These are phyloP conservation scores for Noctua pronuba DNA, from an alignment of 2,888 invertebrate genomes.

Conservation along the genomic window DNA sequence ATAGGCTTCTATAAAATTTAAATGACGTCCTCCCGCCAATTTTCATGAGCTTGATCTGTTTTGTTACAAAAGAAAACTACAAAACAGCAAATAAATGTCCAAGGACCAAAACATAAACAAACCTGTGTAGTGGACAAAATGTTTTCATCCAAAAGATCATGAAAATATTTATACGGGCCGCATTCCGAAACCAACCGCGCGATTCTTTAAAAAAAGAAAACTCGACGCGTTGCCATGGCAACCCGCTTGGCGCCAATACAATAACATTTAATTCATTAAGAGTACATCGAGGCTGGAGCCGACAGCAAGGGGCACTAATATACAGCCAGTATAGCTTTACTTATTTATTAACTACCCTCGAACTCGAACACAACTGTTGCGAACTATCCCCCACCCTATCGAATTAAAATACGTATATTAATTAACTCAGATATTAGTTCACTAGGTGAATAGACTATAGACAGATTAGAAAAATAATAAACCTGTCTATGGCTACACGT, in stretches of 20 bases:
- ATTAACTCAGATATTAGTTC: slow-evolving; percentile 13
- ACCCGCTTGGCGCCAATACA: slow-evolving; percentile 41
- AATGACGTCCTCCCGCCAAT: not conserved
- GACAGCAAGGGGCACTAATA: slow-evolving; percentile 2
- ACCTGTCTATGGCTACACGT: not conserved
- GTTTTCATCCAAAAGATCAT: not conserved
- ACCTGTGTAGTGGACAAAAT: not conserved
- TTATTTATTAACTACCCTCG: slow-evolving; percentile 13
- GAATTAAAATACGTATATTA: slow-evolving; percentile 1
- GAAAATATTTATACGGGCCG: not conserved
- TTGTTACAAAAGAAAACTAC: not conserved
- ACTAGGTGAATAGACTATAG: slow-evolving; percentile 5
- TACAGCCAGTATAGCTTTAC: not conserved
- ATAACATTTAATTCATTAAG: slow-evolving; percentile 50
- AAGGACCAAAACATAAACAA: not conserved
- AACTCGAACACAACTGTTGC: slow-evolving; percentile 22
- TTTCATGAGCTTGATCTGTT: too few relatives aligned
- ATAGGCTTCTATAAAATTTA: not conserved
- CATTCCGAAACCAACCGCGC: slow-evolving; percentile 7
- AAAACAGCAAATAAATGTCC: not conserved
- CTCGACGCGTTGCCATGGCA: slow-evolving; percentile 58
- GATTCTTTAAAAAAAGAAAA: slow-evolving; percentile 41
- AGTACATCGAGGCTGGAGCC: slow-evolving; percentile 1
- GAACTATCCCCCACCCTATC: not conserved
- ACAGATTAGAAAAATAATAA: not conserved